Percentiles rank a stretch among this genome's conserved stretches.
Conservation (phyloP, 2,797 vertebrate species). For the Chromobotia macracanthus region DNA sequence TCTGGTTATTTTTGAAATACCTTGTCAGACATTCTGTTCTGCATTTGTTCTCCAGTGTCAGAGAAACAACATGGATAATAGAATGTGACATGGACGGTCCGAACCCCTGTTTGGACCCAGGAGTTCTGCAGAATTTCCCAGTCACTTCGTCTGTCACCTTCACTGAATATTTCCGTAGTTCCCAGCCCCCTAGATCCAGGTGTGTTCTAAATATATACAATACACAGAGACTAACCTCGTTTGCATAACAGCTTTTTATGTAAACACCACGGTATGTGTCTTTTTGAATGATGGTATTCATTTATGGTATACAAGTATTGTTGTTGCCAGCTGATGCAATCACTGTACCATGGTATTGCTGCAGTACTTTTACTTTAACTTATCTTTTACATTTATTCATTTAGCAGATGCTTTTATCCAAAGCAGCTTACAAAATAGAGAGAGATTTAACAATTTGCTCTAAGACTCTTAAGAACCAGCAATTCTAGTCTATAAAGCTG, state of each 20-base stretch:
- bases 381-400: no score
- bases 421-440: no score
- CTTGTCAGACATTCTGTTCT: background rate
- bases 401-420: background rate
- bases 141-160: slow-evolving; percentile 87
- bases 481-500: no score
- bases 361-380: no score
- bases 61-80: slow-evolving; percentile 78
- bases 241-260: background rate
- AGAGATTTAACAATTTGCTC: no score
- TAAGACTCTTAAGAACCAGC: no score
- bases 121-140: slow-evolving; percentile 73
- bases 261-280: no score
- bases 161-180: slow-evolving; percentile 77
- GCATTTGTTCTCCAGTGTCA: slow-evolving; percentile 73
- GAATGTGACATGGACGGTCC: slow-evolving; percentile 77
- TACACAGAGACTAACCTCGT: background rate
- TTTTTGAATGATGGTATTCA: background rate
- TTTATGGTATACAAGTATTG: background rate
- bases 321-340: no score
- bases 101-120: slow-evolving; percentile 69
- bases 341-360: no score
- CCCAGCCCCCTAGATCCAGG: slow-evolving; percentile 80
- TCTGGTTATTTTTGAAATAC: background rate
- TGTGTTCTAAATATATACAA: slow-evolving; percentile 56